These are phyloP conservation scores for Pilophorus perplexus DNA, from an alignment of 2,888 invertebrate genomes.

Conservation along the genomic window DNA sequence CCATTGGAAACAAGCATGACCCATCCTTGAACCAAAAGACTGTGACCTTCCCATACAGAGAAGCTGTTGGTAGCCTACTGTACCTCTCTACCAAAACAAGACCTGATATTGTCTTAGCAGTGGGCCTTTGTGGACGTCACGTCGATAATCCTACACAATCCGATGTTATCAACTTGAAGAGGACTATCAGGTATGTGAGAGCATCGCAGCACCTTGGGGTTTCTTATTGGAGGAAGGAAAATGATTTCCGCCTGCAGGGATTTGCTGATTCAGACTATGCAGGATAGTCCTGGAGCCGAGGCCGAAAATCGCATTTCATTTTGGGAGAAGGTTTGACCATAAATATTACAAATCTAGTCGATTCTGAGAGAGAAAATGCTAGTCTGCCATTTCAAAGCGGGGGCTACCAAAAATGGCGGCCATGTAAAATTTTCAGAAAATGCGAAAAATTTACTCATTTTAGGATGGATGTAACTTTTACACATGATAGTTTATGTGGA, in stretches of 20 bases:
- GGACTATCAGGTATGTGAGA: conserved; percentile 42
- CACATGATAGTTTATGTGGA: too few relatives aligned
- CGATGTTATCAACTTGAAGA: conserved; percentile 43
- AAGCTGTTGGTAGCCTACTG: conserved; percentile 45
- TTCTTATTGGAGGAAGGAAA: conserved; percentile 7
- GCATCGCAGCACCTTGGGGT: conserved; percentile 40
- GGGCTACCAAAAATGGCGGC: too few relatives aligned
- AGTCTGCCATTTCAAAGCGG: too few relatives aligned
- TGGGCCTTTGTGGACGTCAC: conserved; percentile 42
- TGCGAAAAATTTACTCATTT: too few relatives aligned
- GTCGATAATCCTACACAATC: conserved; percentile 44
- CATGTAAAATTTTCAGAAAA: too few relatives aligned
- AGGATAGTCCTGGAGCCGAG: too few relatives aligned
- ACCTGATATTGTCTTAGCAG: conserved; percentile 42
- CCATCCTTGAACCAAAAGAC: background rate
- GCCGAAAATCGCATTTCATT: too few relatives aligned
- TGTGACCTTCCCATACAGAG: conserved; percentile 42
- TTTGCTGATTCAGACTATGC: conserved; percentile 45
- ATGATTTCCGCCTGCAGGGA: conserved; percentile 12
- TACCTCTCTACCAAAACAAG: conserved; percentile 43
- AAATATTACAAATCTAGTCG: too few relatives aligned
- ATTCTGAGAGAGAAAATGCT: too few relatives aligned
- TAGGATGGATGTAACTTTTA: too few relatives aligned
- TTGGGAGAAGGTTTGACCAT: too few relatives aligned
- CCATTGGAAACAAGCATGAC: conserved; percentile 38